phyloP scores from a whole-genome alignment of 53 echinoderm and acorn worm species.

The Holothuria scabra region DNA sequence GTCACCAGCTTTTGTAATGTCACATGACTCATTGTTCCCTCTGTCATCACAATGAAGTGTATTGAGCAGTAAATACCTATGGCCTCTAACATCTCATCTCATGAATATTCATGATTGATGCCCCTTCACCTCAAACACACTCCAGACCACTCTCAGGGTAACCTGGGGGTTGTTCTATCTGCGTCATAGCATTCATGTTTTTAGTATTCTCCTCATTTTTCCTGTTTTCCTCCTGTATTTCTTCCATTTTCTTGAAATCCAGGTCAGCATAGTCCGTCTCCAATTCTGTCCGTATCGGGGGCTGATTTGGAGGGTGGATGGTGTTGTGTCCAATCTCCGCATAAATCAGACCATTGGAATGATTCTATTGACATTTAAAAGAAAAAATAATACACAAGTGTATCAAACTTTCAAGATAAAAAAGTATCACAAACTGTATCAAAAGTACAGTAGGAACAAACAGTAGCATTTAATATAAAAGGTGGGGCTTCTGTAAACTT shows the following conservation, averaged over 20 bases:
- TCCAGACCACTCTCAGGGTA: slow-evolving; percentile 21
- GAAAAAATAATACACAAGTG: too few species aligned
- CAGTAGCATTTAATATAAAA: too few species aligned
- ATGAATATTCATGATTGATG: too few species aligned
- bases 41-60: too few species aligned
- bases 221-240: slow-evolving; percentile 25
- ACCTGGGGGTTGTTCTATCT: background rate
- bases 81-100: too few species aligned
- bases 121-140: slow-evolving; percentile 1
- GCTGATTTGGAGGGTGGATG: slow-evolving; percentile 60
- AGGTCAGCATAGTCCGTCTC: slow-evolving; percentile 71
- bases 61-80: too few species aligned
- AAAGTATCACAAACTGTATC: too few species aligned
- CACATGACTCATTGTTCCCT: too few species aligned
- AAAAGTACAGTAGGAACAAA: too few species aligned
- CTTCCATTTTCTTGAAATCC: slow-evolving; percentile 60
- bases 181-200: background rate
- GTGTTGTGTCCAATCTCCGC: slow-evolving; percentile 66
- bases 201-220: slow-evolving; percentile 37
- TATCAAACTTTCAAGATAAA: too few species aligned
- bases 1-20: too few species aligned
- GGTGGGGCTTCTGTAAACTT: too few species aligned
- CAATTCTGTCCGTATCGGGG: slow-evolving; percentile 72
- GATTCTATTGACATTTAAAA: slow-evolving; percentile 32
- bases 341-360: slow-evolving; percentile 73